Percentiles rank a stretch among this genome's conserved stretches.
Evolutionary conservation across 2,888 invertebrate genomes (phyloP).

Genomic region (Lydus trimaculatus): DNA sequence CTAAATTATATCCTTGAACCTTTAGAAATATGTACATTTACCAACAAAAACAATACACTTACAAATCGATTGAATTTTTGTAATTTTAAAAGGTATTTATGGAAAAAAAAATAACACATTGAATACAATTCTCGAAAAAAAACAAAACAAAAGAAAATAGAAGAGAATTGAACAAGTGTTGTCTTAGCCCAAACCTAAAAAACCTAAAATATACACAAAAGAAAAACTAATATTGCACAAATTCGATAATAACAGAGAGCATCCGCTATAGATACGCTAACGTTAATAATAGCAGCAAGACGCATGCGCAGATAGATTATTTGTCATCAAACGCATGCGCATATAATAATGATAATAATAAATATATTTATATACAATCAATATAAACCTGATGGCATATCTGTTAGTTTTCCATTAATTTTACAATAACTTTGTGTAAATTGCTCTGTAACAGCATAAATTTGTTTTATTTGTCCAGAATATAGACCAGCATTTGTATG

Average conservation of each 20-base stretch:
- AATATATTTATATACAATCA: constrained; percentile 48
- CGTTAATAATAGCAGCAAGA: background rate
- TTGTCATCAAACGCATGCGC: too few relatives aligned
- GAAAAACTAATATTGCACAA: background rate
- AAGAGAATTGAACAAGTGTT: background rate
- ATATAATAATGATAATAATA: background rate
- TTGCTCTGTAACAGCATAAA: constrained; percentile 52
- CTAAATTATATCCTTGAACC: constrained; percentile 2
- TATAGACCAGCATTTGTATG: constrained; percentile 71
- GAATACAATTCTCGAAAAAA: background rate
- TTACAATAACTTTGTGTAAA: constrained; percentile 36
- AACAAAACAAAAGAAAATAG: background rate
- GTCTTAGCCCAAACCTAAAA: background rate
- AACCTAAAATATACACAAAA: background rate
- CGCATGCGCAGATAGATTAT: too few relatives aligned
- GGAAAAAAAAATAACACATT: background rate
- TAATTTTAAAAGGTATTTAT: too few relatives aligned
- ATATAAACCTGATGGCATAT: constrained; percentile 77
- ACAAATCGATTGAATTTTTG: too few relatives aligned
- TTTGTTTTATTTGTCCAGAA: constrained; percentile 65
- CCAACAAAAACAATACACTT: background rate
- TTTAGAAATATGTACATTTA: constrained; percentile 5
- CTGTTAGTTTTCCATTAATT: constrained; percentile 70
- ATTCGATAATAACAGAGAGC: background rate
- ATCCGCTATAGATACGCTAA: background rate